Base-by-base conservation (phyloP, 1,140 invertebrate genomes). In the Pomacea maculata region DNA sequence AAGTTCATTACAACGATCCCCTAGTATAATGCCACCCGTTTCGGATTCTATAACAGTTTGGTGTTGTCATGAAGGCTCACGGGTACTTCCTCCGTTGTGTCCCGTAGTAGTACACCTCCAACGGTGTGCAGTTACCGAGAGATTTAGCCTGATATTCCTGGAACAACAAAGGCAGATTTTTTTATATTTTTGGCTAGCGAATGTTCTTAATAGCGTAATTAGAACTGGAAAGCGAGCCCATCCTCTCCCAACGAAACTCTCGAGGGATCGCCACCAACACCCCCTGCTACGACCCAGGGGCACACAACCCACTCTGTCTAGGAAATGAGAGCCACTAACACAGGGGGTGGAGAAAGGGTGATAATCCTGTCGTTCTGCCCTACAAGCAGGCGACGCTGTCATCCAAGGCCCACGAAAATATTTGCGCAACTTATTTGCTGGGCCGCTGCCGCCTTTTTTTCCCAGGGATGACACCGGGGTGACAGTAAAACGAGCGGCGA, bases 341-440 rank as follows among this genome's bases (percentile, higher is more conserved):
- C 54, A 55, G 55, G 73, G 52, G 73, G 73, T 75, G 73, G 73
- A 55, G n/a, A 52, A 7, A 75, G 73, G 73, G 52, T 17, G 73
- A 75, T 75, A 75, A 75, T 75, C 73, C 73, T n/a, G n/a, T 9
- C 73, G 34, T 57, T 55, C n/a, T 19, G n/a, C 52, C 52, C 34
- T 52, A 52, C 21, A 21, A 54, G 45, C 73, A 75, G 73, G 25
- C 73, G 73, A 57, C 73, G 25, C 6, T 54, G 73, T 57, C 73
- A 75, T 21, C 34, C 9, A 75, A 75, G 52, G 57, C 45, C 14
- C 52, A 55, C 21, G 54, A 75, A 75, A 75, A 55, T 75, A 75
- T 75, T 75, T 75, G 73, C 55, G 45, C 17, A 75, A 75, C 73
- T 75, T 75, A 75, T 75, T 75, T 75, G 52, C 54, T 21, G 54